phyloP scores from a whole-genome alignment of 2,888 invertebrate genomes.

The Cheilosia vulpina region DNA sequence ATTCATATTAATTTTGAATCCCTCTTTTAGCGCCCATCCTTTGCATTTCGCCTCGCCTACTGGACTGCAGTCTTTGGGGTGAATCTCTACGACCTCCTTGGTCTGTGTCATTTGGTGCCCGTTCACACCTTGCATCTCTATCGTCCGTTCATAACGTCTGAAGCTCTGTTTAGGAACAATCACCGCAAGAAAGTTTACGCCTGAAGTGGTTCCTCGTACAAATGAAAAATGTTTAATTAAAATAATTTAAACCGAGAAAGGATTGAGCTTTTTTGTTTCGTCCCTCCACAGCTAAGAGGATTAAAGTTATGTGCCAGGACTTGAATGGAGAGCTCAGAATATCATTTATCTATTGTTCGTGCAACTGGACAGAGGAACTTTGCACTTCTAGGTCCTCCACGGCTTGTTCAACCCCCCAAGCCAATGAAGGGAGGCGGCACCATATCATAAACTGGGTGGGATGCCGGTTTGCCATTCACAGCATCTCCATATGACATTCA shows the following conservation, averaged over 20 bases:
- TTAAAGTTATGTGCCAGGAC: constrained; percentile 63
- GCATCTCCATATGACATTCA: constrained; percentile 63
- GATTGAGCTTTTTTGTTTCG: constrained; percentile 47
- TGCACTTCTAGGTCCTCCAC: constrained; percentile 64
- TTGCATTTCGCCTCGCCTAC: constrained; percentile 29
- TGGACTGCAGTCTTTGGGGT: constrained; percentile 77
- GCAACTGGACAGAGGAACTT: constrained; percentile 46
- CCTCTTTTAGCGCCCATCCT: constrained; percentile 35
- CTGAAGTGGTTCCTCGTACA: constrained; percentile 13
- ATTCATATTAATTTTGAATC: constrained; percentile 5
- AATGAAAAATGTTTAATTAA: constrained; percentile 69
- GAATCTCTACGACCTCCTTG: constrained; percentile 77
- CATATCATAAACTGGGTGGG: constrained; percentile 52
- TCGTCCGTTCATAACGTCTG: constrained; percentile 76
- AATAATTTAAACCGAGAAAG: constrained; percentile 64
- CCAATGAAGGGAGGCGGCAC: constrained; percentile 66
- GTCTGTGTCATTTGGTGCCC: constrained; percentile 77
- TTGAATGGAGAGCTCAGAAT: constrained; percentile 31
- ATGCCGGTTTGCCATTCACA: constrained; percentile 39
- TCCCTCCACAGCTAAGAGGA: constrained; percentile 56
- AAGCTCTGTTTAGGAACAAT: constrained; percentile 60
- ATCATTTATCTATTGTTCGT: constrained; percentile 52
- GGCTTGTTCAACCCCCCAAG: constrained; percentile 18
- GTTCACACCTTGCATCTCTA: constrained; percentile 77
- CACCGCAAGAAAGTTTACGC: constrained; percentile 46